Base-by-base conservation (phyloP, 2,888 invertebrate genomes). In the Idaea straminata region DNA sequence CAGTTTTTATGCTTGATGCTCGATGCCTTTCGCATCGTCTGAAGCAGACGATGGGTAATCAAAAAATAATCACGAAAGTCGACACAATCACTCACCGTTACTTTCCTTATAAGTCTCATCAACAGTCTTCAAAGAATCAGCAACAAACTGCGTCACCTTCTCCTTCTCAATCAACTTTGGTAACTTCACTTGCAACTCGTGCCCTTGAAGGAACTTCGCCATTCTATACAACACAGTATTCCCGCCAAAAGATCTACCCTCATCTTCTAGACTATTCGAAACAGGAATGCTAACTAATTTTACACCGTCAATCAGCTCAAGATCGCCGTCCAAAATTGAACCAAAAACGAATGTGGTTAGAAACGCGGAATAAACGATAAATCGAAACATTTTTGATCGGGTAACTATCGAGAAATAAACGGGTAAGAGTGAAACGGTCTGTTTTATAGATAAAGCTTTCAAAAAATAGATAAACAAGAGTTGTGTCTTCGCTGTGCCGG, bases 141-240 rank as follows among this genome's bases (percentile, higher is more conserved):
- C 85, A 0, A 96, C 83, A 5, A 95, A 93, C 60, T 92, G 92
- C 74, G 94, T 95, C 66, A 96, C 86, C 70, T 95, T 95, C 25
- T 94, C 94, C 72, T 94, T 94, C 7, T 96, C 95, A 68, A 96
- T 91, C 70, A 97, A 83, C 78, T 95, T 95, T 0, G 95, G 95
- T 64, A 97, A 84, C 77, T 94, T 95, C 67, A 97, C 95, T 77
- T 95, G 94, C 15, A 97, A 81, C 80, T 97, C 97, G 72, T 96
- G 96, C 3, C 94, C 95, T 78, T 95, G 94, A 3, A 97, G 84
- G 75, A 96, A 96, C 75, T 94, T 94, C 15, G 95, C 94, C 76
- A 96, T 86, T 10, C 94, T 87, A 6, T 93, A 95, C 64, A 96
- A 72, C 0, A 94, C 81, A 0, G 94, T 89, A 59, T 94, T 93